Percentiles rank a stretch among this genome's conserved stretches.
These are phyloP conservation scores for Malthinus flaveolus DNA, from an alignment of 2,888 invertebrate genomes.

Conservation along the genomic window DNA sequence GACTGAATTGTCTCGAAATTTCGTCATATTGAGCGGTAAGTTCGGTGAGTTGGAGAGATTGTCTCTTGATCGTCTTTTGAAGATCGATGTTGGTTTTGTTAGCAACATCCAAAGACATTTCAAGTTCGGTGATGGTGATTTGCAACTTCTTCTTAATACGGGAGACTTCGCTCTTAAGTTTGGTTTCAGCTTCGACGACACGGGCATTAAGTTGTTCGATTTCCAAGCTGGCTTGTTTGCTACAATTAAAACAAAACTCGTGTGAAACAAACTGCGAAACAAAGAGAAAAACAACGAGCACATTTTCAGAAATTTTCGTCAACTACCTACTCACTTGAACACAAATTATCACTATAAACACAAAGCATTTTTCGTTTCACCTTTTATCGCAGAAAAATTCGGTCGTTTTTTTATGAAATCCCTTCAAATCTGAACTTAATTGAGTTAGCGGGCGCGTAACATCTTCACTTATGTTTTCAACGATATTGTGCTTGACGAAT, in stretches of 20 bases:
- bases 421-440: conserved; percentile 65
- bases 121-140: conserved; percentile 95
- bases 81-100: conserved; percentile 98
- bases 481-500: conserved; percentile 54
- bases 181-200: conserved; percentile 94
- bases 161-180: conserved; percentile 91
- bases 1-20: conserved; percentile 92
- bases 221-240: conserved; percentile 97
- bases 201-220: conserved; percentile 95
- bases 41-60: conserved; percentile 88
- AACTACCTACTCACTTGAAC: conserved; percentile 35
- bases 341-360: conserved; percentile 17
- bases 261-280: background rate
- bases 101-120: conserved; percentile 94
- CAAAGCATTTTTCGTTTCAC: conserved; percentile 53
- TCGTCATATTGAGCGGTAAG: conserved; percentile 96
- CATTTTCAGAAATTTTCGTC: background rate
- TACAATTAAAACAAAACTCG: conserved; percentile 50
- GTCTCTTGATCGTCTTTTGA: conserved; percentile 97
- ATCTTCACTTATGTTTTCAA: conserved; percentile 58
- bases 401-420: conserved; percentile 65
- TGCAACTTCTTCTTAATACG: conserved; percentile 99
- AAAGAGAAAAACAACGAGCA: background rate
- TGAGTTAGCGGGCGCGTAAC: conserved; percentile 63
- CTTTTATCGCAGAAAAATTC: conserved; percentile 67